A percentile compares a stretch with the other conserved stretches of the same genome.
Evolutionary conservation across 2,888 invertebrate species (phyloP).

Genomic region (Melolontha melolontha): DNA sequence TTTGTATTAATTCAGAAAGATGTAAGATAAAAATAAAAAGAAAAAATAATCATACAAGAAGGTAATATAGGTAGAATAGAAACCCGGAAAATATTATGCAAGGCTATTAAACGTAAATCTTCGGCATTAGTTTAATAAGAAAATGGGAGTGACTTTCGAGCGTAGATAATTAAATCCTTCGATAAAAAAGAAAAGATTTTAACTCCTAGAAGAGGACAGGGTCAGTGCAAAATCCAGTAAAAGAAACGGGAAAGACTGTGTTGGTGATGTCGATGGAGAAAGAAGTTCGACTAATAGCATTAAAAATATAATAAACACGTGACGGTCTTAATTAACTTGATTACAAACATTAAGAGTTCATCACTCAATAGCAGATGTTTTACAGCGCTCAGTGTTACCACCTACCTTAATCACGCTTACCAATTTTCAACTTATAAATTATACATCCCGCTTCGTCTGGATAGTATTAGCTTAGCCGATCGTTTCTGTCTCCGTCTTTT

Average conservation of each 20-base stretch:
- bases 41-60: too few species aligned
- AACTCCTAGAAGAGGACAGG: background rate
- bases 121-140: slow-evolving; percentile 30
- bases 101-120: slow-evolving; percentile 30
- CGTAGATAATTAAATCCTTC: slow-evolving; percentile 27
- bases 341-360: slow-evolving; percentile 51
- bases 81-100: too few species aligned
- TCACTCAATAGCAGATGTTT: slow-evolving; percentile 50
- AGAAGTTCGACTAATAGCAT: slow-evolving; percentile 31
- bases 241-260: background rate
- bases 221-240: background rate
- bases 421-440: slow-evolving; percentile 47
- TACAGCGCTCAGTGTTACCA: slow-evolving; percentile 44
- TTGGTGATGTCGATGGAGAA: background rate
- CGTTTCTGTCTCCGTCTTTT: background rate
- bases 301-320: slow-evolving; percentile 41
- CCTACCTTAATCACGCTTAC: slow-evolving; percentile 46
- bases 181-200: slow-evolving; percentile 4
- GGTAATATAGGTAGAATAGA: too few species aligned
- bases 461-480: slow-evolving; percentile 16
- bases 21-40: too few species aligned
- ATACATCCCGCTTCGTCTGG: slow-evolving; percentile 22
- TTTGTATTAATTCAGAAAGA: too few species aligned
- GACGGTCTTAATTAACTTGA: slow-evolving; percentile 49
- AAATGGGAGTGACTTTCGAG: slow-evolving; percentile 22